These are phyloP conservation scores for Hippolais icterina DNA, from an alignment of 2,113 vertebrate species.

Conservation along the genomic window DNA sequence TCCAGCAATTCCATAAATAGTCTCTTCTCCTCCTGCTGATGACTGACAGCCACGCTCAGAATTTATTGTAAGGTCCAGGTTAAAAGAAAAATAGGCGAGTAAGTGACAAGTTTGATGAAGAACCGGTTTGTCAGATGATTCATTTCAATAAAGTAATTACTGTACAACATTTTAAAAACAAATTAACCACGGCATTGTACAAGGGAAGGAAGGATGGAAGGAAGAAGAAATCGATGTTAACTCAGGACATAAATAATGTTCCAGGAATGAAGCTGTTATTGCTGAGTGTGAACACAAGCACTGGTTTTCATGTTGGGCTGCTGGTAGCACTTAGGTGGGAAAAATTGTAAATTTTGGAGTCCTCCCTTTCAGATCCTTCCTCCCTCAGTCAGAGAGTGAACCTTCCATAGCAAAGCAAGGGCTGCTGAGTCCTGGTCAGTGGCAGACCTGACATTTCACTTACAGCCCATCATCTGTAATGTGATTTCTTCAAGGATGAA, in stretches of 20 bases:
- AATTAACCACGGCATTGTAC: neutral
- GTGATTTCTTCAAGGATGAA: neutral
- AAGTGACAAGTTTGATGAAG: conserved; percentile 1
- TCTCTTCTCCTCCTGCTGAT: neutral
- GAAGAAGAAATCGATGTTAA: neutral
- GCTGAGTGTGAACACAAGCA: neutral
- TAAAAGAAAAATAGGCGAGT: conserved; percentile 36
- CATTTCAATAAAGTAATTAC: conserved; percentile 45
- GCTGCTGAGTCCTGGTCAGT: neutral
- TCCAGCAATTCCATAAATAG: neutral
- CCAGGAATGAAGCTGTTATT: neutral
- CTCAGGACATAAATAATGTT: neutral
- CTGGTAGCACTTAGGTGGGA: neutral
- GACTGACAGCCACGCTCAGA: neutral
- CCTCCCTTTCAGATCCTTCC: neutral
- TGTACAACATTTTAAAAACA: neutral
- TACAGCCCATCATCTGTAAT: neutral
- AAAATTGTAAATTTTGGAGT: neutral
- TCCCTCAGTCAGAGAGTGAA: neutral
- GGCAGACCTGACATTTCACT: neutral
- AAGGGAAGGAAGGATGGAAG: neutral
- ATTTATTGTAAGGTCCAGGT: neutral
- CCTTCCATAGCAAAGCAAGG: neutral
- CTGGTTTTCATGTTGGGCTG: neutral
- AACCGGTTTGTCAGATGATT: neutral